A percentile compares a stretch with the other conserved stretches of the same genome.
Conservation (phyloP, 2,113 vertebrate genomes). For the Hemibagrus wyckioides region DNA sequence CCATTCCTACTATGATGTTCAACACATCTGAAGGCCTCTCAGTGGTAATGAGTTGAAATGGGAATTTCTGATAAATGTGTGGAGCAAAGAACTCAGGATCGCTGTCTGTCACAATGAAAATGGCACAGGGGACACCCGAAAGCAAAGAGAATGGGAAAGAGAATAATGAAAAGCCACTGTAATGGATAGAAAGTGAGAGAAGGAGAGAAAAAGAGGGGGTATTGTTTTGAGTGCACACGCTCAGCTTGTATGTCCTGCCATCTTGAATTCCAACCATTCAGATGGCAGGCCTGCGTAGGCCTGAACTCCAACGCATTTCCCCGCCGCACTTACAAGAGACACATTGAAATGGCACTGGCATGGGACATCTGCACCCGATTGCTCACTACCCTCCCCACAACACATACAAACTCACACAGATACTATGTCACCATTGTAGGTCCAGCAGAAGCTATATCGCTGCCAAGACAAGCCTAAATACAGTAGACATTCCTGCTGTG, state of each 20-base stretch:
- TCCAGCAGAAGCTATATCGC: constrained; percentile 63
- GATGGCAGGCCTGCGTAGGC: constrained; percentile 82
- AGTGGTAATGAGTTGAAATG: constrained; percentile 42
- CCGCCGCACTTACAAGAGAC: constrained; percentile 83
- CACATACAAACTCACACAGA: constrained; percentile 37
- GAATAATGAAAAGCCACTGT: constrained; percentile 64
- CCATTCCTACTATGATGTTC: constrained; percentile 49
- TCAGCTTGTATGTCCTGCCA: constrained; percentile 76
- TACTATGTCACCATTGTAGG: constrained; percentile 53
- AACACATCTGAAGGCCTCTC: constrained; percentile 47
- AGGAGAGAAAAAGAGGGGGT: constrained; percentile 57
- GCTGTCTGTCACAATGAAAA: constrained; percentile 65
- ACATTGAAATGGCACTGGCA: constrained; percentile 82
- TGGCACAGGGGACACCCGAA: constrained; percentile 66
- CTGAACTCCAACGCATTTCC: constrained; percentile 86
- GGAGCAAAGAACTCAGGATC: constrained; percentile 43
- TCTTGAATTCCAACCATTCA: constrained; percentile 87
- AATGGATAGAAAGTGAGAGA: constrained; percentile 57
- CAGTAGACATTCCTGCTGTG: constrained; percentile 69
- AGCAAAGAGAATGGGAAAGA: constrained; percentile 63
- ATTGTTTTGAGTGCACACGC: constrained; percentile 83
- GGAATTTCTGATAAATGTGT: constrained; percentile 20
- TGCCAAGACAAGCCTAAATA: constrained; percentile 62
- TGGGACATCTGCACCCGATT: constrained; percentile 82
- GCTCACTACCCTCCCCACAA: constrained; percentile 66